Evolutionary conservation across 2,797 vertebrate species (phyloP), one percentile per base, ranked within the genome.

Genomic region (Aeoliscus strigatus): DNA sequence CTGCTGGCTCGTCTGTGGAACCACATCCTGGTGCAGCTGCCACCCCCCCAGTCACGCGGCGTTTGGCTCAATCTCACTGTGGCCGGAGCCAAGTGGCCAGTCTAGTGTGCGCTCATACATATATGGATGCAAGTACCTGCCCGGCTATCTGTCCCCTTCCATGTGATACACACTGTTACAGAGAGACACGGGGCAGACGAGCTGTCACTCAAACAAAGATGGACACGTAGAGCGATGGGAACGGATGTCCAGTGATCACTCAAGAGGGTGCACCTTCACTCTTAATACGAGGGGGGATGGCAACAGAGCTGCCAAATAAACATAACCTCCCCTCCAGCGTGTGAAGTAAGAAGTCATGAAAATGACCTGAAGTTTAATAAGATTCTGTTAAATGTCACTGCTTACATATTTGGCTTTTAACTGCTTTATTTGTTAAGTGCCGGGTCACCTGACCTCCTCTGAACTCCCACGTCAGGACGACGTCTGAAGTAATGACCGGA

Each of bases 21-120:
- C 39, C 15, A 63, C 72, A 80, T 79, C 75, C 77, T 67, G 67
- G 30, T 69, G 65, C 77, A 86, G 80, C 79, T 82, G 73, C 75
- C 75, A 78, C 75, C 79, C 82, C 78, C 70, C 69, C 62, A 50
- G 56, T 54, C 49, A 8, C 4, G 30, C 66, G 64, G 51, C 58
- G 51, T 48, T 74, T 47, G 66, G 60, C 73, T 82, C 77, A 66
- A 66, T 82, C 75, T 77, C 31, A 7, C 39, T 29, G 47, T 3
- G 33, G 38, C 54, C 12, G 30, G 27, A 61, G 69, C 77, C 79
- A 71, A 77, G 58, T 40, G 46, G 29, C 34, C 51, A 16, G 51
- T 52, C 66, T 49, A 2, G 27, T 33, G 41, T 39, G 40, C 23
- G 10, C 32, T 53, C 37, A 34, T 43, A 24, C 42, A 47, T 52